Evolutionary conservation across 2,113 vertebrate species (phyloP).

Genomic region (Galemys pyrenaicus): DNA sequence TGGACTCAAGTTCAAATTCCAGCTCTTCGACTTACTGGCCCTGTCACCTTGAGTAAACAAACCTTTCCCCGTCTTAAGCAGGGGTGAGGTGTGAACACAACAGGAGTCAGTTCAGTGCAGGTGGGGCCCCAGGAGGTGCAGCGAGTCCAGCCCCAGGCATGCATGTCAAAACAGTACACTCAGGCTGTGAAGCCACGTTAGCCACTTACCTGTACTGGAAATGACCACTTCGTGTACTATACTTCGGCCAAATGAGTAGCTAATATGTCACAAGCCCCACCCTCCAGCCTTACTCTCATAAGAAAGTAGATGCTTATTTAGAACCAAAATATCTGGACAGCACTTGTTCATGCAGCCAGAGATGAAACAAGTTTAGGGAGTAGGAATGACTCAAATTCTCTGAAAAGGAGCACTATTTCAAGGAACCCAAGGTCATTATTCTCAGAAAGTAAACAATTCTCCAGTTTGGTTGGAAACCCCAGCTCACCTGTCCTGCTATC

Average conservation of each 20-base stretch:
- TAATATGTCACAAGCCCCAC: neutral
- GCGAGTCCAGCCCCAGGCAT: too few species aligned
- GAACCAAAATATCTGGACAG: neutral
- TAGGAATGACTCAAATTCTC: neutral
- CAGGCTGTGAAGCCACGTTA: too few species aligned
- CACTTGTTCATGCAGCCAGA: neutral
- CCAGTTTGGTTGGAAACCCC: neutral
- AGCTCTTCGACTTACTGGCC: neutral
- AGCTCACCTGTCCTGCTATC: neutral
- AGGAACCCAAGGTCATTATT: neutral
- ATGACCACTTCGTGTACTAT: conserved; percentile 50
- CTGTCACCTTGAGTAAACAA: neutral
- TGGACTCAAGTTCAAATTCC: neutral
- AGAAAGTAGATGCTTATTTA: neutral
- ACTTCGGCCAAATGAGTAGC: neutral
- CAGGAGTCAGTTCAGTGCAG: neutral
- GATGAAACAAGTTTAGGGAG: neutral
- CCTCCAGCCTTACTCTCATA: neutral
- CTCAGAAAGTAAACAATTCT: neutral
- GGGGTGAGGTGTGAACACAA: neutral
- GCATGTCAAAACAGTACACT: neutral
- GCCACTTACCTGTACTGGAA: neutral
- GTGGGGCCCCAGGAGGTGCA: too few species aligned
- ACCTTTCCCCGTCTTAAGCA: neutral
- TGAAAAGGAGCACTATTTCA: neutral